Percentiles rank a stretch among this genome's conserved stretches.
phyloP scores from a whole-genome alignment of 2,888 invertebrate genomes.

The Nebria brevicollis region DNA sequence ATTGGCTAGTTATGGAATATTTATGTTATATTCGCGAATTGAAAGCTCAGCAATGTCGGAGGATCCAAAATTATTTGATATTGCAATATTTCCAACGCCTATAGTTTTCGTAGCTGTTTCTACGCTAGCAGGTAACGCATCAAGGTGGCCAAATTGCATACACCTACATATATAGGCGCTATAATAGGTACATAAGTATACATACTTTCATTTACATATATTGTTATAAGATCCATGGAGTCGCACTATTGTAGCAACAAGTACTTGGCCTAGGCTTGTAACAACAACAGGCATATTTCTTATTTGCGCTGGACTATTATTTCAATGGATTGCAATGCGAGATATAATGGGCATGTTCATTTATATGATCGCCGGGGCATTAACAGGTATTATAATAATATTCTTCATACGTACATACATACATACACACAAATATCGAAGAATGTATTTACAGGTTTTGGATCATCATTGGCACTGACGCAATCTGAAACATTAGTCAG shows the following conservation, averaged over 20 bases:
- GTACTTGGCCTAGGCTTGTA: constrained; percentile 70
- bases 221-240: constrained; percentile 67
- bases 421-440: no score
- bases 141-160: background rate
- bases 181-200: no score
- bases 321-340: constrained; percentile 62
- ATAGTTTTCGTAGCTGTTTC: constrained; percentile 69
- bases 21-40: constrained; percentile 66
- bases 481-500: constrained; percentile 69
- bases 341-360: constrained; percentile 63
- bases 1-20: constrained; percentile 67
- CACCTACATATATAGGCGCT: no score
- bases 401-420: constrained; percentile 35
- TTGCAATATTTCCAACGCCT: constrained; percentile 69
- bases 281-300: constrained; percentile 68
- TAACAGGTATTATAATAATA: constrained; percentile 61
- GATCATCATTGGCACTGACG: constrained; percentile 67
- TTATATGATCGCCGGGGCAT: constrained; percentile 66
- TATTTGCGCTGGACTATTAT: constrained; percentile 68
- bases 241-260: constrained; percentile 66
- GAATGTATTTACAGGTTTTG: constrained; percentile 64
- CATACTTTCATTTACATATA: no score
- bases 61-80: constrained; percentile 67
- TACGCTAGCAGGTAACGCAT: constrained; percentile 64
- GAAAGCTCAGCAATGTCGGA: constrained; percentile 63